Evolutionary conservation across 2,113 vertebrate genomes (phyloP), one percentile per base, ranked within the genome.

Genomic region (Grus americana): DNA sequence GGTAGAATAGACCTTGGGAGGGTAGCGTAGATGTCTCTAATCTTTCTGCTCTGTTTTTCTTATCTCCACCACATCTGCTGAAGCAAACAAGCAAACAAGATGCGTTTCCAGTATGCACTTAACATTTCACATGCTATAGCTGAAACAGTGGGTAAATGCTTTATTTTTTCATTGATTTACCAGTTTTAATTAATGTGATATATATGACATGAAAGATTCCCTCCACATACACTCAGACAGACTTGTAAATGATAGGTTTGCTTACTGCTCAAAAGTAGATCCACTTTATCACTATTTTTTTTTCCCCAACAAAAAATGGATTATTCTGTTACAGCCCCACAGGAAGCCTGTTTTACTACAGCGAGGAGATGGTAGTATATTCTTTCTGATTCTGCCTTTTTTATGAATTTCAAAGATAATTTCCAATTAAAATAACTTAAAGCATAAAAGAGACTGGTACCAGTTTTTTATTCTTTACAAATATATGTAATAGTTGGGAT

Each of bases 51-150:
- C 34, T 65, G 10, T 81, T 89, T 97, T 95, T 50, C 83, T 92
- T 91, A 91, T 88, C 83, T 95, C 14, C 24, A 79, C 24, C 29
- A 76, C 54, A 93, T 93, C 94, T 92, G 78, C 84, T 89, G 80
- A 91, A 89, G 42, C 24, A 91, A 85, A 79, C 24, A 91, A 89
- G 42, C 24, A 91, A 85, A 79, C 24, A 90, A 79, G 32, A 63
- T 57, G 7, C 42, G 29, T 55, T 92, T 89, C 61, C 61, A 92
- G 15, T 42, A 32, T 19, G 12, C 7, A 46, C 24, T 86, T 79
- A 94, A 76, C 44, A 58, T 44, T 96, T 94, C 2, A 22, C n/a
- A 8, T 27, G 10, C 66, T 59, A 4, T 32, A 63, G 17, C 15
- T 44, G 40, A 61, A 83, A 36, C 57, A 49, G 12, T 12, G 18